A percentile compares a stretch with the other conserved stretches of the same genome.
These are phyloP conservation scores for Mormoops blainvillei DNA, from an alignment of 2,113 vertebrate genomes.

Conservation along the genomic window DNA sequence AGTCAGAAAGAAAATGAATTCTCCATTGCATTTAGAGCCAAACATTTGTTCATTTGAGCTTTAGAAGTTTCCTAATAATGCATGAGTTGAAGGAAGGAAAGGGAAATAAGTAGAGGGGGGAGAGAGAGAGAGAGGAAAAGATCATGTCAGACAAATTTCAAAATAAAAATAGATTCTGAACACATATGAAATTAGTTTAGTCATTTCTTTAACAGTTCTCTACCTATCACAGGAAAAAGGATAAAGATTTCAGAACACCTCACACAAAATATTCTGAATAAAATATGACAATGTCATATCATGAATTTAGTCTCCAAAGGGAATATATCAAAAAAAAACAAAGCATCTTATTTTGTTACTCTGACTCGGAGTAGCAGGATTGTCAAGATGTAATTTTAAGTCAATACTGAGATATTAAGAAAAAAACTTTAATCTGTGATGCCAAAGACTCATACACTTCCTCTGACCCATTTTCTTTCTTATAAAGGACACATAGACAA, in stretches of 20 bases:
- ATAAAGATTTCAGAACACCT: not conserved
- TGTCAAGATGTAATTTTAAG: constrained; percentile 13
- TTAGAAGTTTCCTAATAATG: not conserved
- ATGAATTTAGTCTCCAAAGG: not conserved
- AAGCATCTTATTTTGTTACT: not conserved
- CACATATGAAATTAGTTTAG: constrained; percentile 13
- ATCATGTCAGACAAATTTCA: not conserved
- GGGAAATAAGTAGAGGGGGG: not conserved
- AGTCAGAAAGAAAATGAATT: not conserved
- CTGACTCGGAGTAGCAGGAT: not conserved
- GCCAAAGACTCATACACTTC: too few relatives aligned
- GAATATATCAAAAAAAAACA: not conserved
- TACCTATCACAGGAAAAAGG: not conserved
- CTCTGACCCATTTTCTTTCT: too few relatives aligned
- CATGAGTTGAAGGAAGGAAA: not conserved
- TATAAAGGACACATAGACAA: too few relatives aligned
- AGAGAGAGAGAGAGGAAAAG: not conserved
- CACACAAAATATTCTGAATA: not conserved
- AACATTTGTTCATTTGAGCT: not conserved
- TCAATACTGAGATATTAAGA: not conserved
- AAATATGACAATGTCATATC: not conserved
- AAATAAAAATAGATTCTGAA: constrained; percentile 20
- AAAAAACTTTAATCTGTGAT: too few relatives aligned
- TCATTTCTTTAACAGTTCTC: not conserved
- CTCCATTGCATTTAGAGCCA: not conserved